phyloP scores from a whole-genome alignment of 2,113 vertebrate genomes.

The Glaucomys volans region DNA sequence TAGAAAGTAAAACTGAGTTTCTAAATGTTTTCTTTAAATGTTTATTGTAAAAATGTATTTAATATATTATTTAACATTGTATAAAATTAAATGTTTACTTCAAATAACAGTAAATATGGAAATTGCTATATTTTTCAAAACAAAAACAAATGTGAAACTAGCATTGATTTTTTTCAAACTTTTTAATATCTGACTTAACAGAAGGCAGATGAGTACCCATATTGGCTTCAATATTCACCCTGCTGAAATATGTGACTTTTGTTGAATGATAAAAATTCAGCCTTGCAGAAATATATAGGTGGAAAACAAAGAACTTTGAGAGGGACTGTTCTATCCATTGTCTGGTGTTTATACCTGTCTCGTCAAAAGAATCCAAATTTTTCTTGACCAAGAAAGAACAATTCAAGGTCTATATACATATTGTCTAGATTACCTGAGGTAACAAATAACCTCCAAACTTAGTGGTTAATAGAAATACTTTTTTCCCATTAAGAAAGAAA shows the following conservation, averaged over 20 bases:
- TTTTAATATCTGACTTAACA: neutral
- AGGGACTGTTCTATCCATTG: neutral
- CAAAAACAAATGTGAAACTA: neutral
- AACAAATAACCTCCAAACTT: too few species aligned
- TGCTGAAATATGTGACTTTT: neutral
- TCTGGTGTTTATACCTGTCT: neutral
- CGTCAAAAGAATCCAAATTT: neutral
- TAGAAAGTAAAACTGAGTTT: constrained; percentile 32
- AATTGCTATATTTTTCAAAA: constrained; percentile 18
- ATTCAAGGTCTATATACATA: neutral
- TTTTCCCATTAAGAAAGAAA: too few species aligned
- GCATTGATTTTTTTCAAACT: neutral
- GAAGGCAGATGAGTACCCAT: neutral
- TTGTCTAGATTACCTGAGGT: too few species aligned
- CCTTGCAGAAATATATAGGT: neutral
- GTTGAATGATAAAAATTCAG: neutral
- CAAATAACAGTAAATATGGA: constrained; percentile 11
- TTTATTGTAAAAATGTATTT: constrained; percentile 11
- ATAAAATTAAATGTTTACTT: constrained; percentile 11
- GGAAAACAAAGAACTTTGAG: neutral
- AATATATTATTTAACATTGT: neutral
- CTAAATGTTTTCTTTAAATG: neutral
- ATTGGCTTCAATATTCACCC: neutral
- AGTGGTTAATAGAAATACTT: too few species aligned
- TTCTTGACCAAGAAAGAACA: neutral